Percentiles rank a stretch among this genome's conserved stretches.
Evolutionary conservation across 2,797 vertebrate species (phyloP).

Genomic region (Phoeniculus purpureus): DNA sequence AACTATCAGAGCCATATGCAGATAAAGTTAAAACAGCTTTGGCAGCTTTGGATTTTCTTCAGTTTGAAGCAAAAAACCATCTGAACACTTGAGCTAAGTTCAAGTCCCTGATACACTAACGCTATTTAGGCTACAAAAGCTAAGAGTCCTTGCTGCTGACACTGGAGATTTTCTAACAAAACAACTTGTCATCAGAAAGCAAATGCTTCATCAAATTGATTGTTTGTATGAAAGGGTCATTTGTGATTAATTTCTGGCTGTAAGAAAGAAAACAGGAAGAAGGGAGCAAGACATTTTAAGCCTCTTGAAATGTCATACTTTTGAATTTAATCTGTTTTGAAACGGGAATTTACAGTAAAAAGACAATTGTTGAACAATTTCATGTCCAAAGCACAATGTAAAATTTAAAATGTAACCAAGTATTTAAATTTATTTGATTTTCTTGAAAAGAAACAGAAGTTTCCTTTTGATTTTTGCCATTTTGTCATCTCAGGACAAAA

Average conservation of each 20-base stretch:
- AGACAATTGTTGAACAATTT: not conserved
- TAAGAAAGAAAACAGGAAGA: not conserved
- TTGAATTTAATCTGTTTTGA: not conserved
- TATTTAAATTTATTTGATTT: not conserved
- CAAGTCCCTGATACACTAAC: not conserved
- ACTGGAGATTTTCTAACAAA: not conserved
- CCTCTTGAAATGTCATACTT: not conserved
- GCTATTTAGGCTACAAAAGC: not conserved
- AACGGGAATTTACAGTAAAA: not conserved
- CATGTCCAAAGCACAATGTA: not conserved
- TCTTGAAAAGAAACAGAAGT: not conserved
- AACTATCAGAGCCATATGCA: not conserved
- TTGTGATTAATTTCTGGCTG: not conserved
- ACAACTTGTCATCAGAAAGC: not conserved
- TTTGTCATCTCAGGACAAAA: not conserved
- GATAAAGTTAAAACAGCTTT: not conserved
- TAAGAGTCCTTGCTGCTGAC: not conserved
- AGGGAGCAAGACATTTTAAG: not conserved
- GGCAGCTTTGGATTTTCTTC: not conserved
- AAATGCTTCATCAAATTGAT: not conserved
- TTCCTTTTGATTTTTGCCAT: not conserved
- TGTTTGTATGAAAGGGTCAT: not conserved
- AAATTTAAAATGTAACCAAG: not conserved
- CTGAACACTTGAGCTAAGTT: not conserved
- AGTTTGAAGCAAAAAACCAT: not conserved